Conservation (phyloP, 2,888 invertebrate genomes). For the Seira musarum region DNA sequence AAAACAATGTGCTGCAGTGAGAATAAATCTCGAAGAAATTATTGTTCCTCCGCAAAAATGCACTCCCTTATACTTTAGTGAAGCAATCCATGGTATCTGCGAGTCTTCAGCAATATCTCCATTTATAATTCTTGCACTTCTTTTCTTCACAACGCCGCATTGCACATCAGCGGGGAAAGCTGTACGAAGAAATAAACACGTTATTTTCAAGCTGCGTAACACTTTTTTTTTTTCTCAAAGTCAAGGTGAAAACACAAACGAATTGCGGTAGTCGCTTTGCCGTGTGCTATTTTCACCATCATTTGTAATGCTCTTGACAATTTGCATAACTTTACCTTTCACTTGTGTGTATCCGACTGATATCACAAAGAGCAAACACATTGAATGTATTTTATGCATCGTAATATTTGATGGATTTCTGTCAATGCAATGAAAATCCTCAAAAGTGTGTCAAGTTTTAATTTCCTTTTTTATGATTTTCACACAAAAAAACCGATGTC, state of each 20-base stretch:
- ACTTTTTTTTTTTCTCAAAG: slow-evolving; percentile 18
- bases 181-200: not conserved
- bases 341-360: slow-evolving; percentile 30
- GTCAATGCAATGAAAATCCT: not conserved
- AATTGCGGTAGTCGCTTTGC: too few relatives aligned
- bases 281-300: too few relatives aligned
- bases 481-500: too few relatives aligned
- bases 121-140: slow-evolving; percentile 29
- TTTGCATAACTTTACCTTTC: slow-evolving; percentile 51
- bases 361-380: slow-evolving; percentile 20
- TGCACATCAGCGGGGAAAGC: slow-evolving; percentile 15
- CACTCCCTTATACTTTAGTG: slow-evolving; percentile 31
- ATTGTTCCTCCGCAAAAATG: slow-evolving; percentile 45
- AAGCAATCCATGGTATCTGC: slow-evolving; percentile 51
- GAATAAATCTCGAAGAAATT: slow-evolving; percentile 24
- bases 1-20: slow-evolving; percentile 46
- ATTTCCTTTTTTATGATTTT: not conserved
- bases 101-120: slow-evolving; percentile 1
- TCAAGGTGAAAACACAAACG: slow-evolving; percentile 35
- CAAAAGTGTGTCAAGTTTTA: slow-evolving; percentile 6
- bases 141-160: slow-evolving; percentile 16
- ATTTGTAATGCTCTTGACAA: too few relatives aligned
- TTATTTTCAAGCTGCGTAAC: too few relatives aligned
- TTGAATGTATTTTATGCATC: slow-evolving; percentile 33
- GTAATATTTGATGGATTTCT: not conserved